Conservation (phyloP, 2,888 invertebrate genomes). For the Micoletzkya japonica region DNA sequence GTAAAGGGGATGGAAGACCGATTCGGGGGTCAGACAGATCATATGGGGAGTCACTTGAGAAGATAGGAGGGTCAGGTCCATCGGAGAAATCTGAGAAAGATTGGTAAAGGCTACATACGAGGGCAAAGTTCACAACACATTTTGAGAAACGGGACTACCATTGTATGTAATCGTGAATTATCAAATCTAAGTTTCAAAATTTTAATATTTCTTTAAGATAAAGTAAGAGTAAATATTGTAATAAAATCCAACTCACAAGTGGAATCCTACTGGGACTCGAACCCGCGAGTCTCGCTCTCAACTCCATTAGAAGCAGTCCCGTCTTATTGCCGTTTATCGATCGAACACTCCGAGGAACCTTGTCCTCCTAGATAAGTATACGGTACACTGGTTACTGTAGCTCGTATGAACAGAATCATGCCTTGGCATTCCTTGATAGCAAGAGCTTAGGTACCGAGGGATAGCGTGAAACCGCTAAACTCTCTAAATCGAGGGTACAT, state of each 20-base stretch:
- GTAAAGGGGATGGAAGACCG: conserved; percentile 62
- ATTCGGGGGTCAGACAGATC: conserved; percentile 62
- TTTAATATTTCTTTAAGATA: background rate
- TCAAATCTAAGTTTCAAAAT: background rate
- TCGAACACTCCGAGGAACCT: conserved; percentile 34
- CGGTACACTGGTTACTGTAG: too few relatives aligned
- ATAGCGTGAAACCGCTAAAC: conserved; percentile 23
- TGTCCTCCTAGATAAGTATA: conserved; percentile 3
- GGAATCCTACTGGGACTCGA: conserved; percentile 48
- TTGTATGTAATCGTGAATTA: background rate
- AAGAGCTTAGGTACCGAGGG: too few relatives aligned
- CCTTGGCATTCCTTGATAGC: too few relatives aligned
- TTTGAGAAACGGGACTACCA: background rate
- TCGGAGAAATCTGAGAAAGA: conserved; percentile 35
- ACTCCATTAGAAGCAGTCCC: conserved; percentile 60
- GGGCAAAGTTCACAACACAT: background rate
- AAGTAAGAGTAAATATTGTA: background rate
- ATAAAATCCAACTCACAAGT: conserved; percentile 34
- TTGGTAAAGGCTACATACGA: background rate
- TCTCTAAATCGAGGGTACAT: conserved; percentile 26
- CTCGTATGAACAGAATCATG: too few relatives aligned
- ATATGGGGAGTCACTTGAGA: conserved; percentile 52
- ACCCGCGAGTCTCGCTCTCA: conserved; percentile 52
- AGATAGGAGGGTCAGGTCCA: conserved; percentile 33
- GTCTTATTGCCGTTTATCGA: conserved; percentile 58